These are phyloP conservation scores for Garrulus glandarius DNA, from an alignment of 2,797 vertebrate genomes.

Conservation along the genomic window DNA sequence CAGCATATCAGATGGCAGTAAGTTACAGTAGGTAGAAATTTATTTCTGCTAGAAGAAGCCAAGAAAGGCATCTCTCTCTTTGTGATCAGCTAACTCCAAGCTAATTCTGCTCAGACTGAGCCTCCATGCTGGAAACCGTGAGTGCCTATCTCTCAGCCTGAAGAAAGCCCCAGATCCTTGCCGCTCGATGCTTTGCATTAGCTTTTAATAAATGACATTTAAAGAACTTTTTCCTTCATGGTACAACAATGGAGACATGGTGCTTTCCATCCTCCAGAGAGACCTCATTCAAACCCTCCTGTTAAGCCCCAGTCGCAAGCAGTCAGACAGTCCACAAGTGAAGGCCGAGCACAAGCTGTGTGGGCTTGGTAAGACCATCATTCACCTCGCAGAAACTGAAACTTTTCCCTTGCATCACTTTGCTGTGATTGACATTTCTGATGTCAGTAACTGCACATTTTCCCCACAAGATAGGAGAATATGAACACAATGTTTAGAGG, in stretches of 20 bases:
- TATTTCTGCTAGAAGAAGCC: constrained; percentile 56
- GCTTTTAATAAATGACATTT: not conserved
- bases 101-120: not conserved
- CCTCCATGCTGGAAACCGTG: not conserved
- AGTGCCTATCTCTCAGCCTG: not conserved
- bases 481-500: not conserved
- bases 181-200: not conserved
- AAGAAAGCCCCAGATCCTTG: not conserved
- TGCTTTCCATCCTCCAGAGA: not conserved
- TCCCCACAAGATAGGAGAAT: not conserved
- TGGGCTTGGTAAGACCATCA: not conserved
- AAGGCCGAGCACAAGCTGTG: not conserved
- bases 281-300: not conserved
- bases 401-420: not conserved
- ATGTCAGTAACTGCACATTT: not conserved
- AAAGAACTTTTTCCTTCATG: not conserved
- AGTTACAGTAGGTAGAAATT: constrained; percentile 67
- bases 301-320: accelerated
- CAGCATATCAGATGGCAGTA: constrained; percentile 62
- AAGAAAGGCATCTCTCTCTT: constrained; percentile 2
- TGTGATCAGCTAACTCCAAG: not conserved
- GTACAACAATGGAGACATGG: not conserved
- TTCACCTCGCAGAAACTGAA: accelerated
- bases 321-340: not conserved
- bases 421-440: not conserved